These are phyloP conservation scores for Pelagia noctiluca DNA, from an alignment of 30 jellyfish, hydroid and myxozoan genomes.

Conservation along the genomic window DNA sequence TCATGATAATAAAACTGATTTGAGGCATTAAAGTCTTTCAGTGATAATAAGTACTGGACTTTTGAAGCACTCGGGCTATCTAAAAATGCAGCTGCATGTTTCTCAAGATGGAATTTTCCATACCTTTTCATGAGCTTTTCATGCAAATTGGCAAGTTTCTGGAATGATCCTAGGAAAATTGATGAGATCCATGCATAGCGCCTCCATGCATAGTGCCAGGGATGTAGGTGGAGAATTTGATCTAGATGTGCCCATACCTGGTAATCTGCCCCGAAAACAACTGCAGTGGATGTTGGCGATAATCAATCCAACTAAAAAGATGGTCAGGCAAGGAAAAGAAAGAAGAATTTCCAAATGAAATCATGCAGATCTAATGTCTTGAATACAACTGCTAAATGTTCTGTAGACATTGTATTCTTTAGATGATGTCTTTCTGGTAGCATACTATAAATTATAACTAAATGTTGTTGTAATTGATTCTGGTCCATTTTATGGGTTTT, in stretches of 20 bases:
- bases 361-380: background rate
- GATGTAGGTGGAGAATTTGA: slow-evolving; percentile 1
- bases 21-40: slow-evolving; percentile 56
- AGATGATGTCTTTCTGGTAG: background rate
- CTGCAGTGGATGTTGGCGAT: slow-evolving; percentile 24
- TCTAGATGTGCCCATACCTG: slow-evolving; percentile 62
- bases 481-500: background rate
- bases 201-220: slow-evolving; percentile 42
- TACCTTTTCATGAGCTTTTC: slow-evolving; percentile 36
- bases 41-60: slow-evolving; percentile 38
- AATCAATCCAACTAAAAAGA: slow-evolving; percentile 46
- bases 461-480: background rate
- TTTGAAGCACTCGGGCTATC: slow-evolving; percentile 46
- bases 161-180: slow-evolving; percentile 42
- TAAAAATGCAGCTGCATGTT: slow-evolving; percentile 41
- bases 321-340: slow-evolving; percentile 27
- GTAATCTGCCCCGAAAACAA: slow-evolving; percentile 58
- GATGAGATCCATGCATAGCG: slow-evolving; percentile 41
- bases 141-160: slow-evolving; percentile 32
- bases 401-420: background rate
- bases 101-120: slow-evolving; percentile 57
- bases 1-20: slow-evolving; percentile 58
- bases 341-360: slow-evolving; percentile 18
- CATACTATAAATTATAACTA: background rate
- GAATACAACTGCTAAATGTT: background rate